Evolutionary conservation across 2,888 invertebrate species (phyloP).

Genomic region (Hypsopygia costalis): DNA sequence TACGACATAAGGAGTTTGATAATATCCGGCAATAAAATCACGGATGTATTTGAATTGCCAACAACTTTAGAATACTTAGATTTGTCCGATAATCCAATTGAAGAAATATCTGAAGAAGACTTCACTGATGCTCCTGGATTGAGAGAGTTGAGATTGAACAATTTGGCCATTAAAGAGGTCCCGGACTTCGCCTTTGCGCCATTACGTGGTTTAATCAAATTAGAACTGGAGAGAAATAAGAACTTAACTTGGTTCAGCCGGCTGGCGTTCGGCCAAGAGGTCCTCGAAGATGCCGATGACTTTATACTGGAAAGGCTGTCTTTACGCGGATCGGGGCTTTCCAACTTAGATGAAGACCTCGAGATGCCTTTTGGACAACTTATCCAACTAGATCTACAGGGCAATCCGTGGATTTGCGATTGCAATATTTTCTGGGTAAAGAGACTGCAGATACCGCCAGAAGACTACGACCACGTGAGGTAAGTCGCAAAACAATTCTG

Average conservation of each 20-base stretch:
- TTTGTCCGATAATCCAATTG: conserved; percentile 81
- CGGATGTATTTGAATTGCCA: conserved; percentile 77
- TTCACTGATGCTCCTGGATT: conserved; percentile 74
- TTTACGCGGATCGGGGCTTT: conserved; percentile 64
- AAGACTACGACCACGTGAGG: conserved; percentile 67
- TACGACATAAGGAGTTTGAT: conserved; percentile 65
- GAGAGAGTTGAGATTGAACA: conserved; percentile 76
- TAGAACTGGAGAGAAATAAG: conserved; percentile 79
- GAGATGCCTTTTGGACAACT: conserved; percentile 66
- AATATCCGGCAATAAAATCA: conserved; percentile 77
- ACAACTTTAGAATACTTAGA: conserved; percentile 80
- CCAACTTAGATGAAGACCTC: conserved; percentile 53
- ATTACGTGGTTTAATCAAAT: conserved; percentile 64
- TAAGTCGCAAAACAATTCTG: conserved; percentile 42
- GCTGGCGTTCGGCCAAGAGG: conserved; percentile 57
- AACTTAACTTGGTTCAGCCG: conserved; percentile 72
- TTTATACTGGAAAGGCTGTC: conserved; percentile 67
- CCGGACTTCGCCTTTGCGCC: conserved; percentile 78
- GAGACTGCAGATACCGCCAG: conserved; percentile 53
- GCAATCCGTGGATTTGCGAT: conserved; percentile 84
- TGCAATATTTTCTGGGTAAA: conserved; percentile 80
- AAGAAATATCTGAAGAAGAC: conserved; percentile 65
- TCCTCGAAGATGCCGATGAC: conserved; percentile 56
- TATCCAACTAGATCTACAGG: conserved; percentile 73
- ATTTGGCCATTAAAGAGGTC: conserved; percentile 74